phyloP scores from a whole-genome alignment of 2,888 invertebrate species.

The Macrosiphum euphorbiae region DNA sequence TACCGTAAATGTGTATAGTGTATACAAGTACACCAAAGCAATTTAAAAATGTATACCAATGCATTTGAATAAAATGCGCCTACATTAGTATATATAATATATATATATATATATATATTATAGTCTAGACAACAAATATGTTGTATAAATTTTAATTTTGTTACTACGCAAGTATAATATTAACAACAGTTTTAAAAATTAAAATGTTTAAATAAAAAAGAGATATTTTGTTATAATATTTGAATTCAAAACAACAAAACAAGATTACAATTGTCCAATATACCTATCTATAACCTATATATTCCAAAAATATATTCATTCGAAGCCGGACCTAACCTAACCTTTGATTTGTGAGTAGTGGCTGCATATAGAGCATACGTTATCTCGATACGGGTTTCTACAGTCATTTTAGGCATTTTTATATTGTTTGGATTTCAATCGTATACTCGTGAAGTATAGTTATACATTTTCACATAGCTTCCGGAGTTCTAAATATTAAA shows the following conservation, averaged over 20 bases:
- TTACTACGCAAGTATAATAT: not conserved
- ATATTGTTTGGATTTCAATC: not conserved
- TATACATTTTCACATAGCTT: not conserved
- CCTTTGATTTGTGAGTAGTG: not conserved
- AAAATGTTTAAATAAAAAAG: not conserved
- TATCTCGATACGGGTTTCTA: not conserved
- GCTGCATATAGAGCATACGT: not conserved
- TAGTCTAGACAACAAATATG: not conserved
- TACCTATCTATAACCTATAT: not conserved
- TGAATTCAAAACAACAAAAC: not conserved
- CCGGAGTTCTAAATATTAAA: not conserved
- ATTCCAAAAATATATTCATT: not conserved
- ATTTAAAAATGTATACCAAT: not conserved
- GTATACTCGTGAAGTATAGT: rapidly evolving
- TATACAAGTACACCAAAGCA: not conserved
- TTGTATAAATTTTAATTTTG: not conserved
- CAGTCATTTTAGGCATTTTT: not conserved
- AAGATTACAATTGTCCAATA: not conserved
- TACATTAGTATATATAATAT: not conserved
- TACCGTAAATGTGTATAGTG: not conserved
- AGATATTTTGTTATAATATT: not conserved
- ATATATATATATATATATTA: too few relatives aligned
- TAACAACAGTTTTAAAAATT: not conserved
- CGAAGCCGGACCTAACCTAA: not conserved
- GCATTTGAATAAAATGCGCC: not conserved